Conservation (phyloP, 2,113 vertebrate genomes). For the Chloropsis cyanopogon region DNA sequence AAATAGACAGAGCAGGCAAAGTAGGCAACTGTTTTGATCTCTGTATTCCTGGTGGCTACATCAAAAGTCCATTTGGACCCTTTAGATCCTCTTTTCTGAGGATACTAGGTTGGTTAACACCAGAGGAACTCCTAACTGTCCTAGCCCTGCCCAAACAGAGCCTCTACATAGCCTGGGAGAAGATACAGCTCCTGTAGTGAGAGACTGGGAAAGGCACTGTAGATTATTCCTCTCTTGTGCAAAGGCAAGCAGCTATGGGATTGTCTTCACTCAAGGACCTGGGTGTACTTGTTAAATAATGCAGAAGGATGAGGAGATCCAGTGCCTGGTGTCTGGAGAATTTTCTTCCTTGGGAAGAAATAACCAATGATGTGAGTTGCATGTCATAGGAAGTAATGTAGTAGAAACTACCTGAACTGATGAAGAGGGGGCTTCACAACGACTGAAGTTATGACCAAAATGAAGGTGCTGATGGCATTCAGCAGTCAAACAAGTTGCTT, state of each 20-base stretch:
- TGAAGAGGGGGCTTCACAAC: background rate
- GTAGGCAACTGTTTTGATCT: background rate
- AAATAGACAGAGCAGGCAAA: background rate
- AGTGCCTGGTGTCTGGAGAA: background rate
- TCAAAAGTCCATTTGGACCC: background rate
- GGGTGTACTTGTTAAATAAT: background rate
- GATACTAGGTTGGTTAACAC: background rate
- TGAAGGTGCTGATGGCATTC: background rate
- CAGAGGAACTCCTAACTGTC: background rate
- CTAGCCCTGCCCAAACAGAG: background rate
- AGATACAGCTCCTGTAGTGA: background rate
- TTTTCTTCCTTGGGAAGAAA: background rate
- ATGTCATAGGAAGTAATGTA: background rate
- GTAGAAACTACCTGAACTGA: background rate
- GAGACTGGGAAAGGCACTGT: background rate
- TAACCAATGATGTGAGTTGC: background rate
- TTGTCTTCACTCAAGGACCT: background rate
- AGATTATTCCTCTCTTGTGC: background rate
- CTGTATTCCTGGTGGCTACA: background rate
- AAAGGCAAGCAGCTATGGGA: background rate
- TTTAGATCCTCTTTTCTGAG: background rate
- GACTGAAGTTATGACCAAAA: background rate
- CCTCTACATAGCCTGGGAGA: background rate
- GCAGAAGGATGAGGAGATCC: background rate
- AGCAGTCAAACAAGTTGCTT: background rate